These are phyloP conservation scores for Chaitophorus viminalis DNA, from an alignment of 2,888 invertebrate species.

Conservation along the genomic window DNA sequence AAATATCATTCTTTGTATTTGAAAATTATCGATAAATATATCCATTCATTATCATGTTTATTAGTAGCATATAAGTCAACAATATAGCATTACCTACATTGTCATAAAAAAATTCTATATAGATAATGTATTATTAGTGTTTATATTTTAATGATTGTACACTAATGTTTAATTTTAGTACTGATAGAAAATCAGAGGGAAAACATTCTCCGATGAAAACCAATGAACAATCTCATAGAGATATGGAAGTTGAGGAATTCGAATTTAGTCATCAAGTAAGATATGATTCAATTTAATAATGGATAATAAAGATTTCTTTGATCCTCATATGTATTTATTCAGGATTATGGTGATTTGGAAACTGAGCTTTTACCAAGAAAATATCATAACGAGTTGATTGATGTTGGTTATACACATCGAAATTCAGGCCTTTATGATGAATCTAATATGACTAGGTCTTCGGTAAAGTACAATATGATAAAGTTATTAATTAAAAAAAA, in stretches of 20 bases:
- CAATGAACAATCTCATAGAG: slow-evolving; percentile 32
- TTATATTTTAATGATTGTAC: not conserved
- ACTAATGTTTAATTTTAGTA: slow-evolving; percentile 36
- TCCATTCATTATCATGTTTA: slow-evolving; percentile 33
- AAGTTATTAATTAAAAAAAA: slow-evolving; percentile 36
- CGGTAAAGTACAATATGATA: slow-evolving; percentile 58
- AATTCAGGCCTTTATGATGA: slow-evolving; percentile 57
- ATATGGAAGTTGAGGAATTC: slow-evolving; percentile 57
- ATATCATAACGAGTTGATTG: slow-evolving; percentile 56
- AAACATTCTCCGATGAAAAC: slow-evolving; percentile 55
- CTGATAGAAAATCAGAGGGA: slow-evolving; percentile 37
- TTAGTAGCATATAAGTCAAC: slow-evolving; percentile 1
- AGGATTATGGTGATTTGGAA: slow-evolving; percentile 63
- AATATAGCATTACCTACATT: not conserved
- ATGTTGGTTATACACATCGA: slow-evolving; percentile 51
- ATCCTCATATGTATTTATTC: slow-evolving; percentile 46
- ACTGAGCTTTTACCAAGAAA: slow-evolving; percentile 63
- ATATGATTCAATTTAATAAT: not conserved
- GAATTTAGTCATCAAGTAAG: slow-evolving; percentile 59
- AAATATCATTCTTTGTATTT: slow-evolving; percentile 6
- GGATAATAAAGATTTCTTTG: slow-evolving; percentile 4
- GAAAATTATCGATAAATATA: not conserved
- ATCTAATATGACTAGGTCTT: slow-evolving; percentile 61
- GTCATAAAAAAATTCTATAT: not conserved
- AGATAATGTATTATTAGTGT: not conserved